These are phyloP conservation scores for Chrysoperla carnea DNA, from an alignment of 1,140 invertebrate genomes.

Conservation along the genomic window DNA sequence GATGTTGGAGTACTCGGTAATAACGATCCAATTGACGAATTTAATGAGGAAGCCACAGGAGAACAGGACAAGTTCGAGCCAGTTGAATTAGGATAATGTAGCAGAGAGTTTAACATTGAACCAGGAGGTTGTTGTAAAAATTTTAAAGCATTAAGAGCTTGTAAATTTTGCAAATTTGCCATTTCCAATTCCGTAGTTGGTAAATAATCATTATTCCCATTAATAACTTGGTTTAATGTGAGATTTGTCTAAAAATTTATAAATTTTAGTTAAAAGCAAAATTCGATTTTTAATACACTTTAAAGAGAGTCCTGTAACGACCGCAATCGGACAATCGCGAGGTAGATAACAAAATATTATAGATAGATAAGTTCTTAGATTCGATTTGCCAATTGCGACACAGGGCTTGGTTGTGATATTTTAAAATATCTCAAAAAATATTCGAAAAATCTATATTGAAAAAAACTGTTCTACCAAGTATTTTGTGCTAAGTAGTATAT, in stretches of 20 bases:
- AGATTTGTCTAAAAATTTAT: not conserved
- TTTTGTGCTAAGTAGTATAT: no score
- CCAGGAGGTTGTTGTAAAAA: conserved; percentile 23
- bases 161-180: conserved; percentile 26
- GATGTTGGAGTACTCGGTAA: not conserved
- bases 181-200: conserved; percentile 20
- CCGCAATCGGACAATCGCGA: no score
- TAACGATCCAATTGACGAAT: not conserved
- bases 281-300: no score
- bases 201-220: conserved; percentile 1
- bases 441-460: no score
- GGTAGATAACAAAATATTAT: no score
- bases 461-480: no score
- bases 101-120: conserved; percentile 13
- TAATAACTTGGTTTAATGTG: not conserved
- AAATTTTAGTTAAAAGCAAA: no score
- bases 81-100: conserved; percentile 14
- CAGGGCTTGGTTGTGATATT: no score
- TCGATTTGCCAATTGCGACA: no score
- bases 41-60: conserved; percentile 6
- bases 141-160: conserved; percentile 24
- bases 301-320: no score
- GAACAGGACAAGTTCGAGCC: conserved; percentile 10
- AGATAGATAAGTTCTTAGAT: no score
- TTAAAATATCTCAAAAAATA: no score